A percentile compares a stretch with the other conserved stretches of the same genome.
Evolutionary conservation across 2,797 vertebrate species (phyloP).

Genomic region (Pseudocheirus occidentalis): DNA sequence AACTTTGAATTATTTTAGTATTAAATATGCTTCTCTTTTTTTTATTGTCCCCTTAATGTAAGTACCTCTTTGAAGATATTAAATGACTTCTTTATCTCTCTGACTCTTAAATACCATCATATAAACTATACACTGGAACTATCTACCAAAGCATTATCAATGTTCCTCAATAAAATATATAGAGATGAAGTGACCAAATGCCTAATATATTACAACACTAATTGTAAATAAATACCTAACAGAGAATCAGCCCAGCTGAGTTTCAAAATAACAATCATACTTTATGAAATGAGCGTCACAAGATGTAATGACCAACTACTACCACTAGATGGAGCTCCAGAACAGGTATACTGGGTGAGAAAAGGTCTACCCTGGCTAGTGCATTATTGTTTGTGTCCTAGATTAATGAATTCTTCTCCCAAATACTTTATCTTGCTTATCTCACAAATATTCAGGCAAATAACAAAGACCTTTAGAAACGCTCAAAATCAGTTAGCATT

Average conservation of each 20-base stretch:
- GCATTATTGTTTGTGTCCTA: rapidly evolving
- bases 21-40: background rate
- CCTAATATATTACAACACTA: background rate
- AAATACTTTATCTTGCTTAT: slow-evolving; percentile 63
- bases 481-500: slow-evolving; percentile 41
- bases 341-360: background rate
- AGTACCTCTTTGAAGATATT: slow-evolving; percentile 10
- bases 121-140: background rate
- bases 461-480: slow-evolving; percentile 71
- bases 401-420: slow-evolving; percentile 50
- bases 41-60: background rate
- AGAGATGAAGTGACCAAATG: background rate
- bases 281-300: background rate
- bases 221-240: slow-evolving; percentile 12
- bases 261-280: background rate
- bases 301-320: rapidly evolving
- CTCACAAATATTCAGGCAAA: slow-evolving; percentile 70
- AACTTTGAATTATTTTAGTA: background rate
- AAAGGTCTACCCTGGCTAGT: background rate
- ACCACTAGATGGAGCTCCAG: slow-evolving; percentile 66
- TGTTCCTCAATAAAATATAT: slow-evolving; percentile 10
- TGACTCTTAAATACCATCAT: background rate
- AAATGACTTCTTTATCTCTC: background rate
- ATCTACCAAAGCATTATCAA: background rate
- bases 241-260: background rate